Conservation (phyloP, 2,888 invertebrate species). For the Fissipunctia ypsillon region DNA sequence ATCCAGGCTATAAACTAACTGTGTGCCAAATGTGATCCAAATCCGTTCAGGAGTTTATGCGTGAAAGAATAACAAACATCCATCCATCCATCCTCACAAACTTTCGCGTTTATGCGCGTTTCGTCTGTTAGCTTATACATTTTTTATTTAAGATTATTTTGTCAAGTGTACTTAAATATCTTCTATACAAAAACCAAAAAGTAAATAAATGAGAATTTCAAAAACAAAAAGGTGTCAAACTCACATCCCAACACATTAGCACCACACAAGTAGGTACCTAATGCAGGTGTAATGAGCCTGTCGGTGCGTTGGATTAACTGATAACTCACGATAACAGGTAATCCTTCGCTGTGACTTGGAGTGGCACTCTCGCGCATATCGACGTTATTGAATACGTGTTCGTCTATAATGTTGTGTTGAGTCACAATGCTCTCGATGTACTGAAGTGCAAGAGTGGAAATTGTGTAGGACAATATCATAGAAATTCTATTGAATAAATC, state of each 20-base stretch:
- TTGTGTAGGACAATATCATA: background rate
- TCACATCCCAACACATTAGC: conserved; percentile 26
- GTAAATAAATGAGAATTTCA: background rate
- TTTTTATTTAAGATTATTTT: too few relatives aligned
- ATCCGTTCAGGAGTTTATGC: too few relatives aligned
- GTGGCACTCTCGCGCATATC: conserved; percentile 58
- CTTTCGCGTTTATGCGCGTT: too few relatives aligned
- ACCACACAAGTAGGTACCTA: conserved; percentile 39
- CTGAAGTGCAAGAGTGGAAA: background rate
- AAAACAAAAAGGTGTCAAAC: conserved; percentile 2
- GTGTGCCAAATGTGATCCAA: too few relatives aligned
- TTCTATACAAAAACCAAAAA: too few relatives aligned
- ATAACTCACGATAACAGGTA: conserved; percentile 70
- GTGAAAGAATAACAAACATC: too few relatives aligned
- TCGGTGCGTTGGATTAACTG: conserved; percentile 72
- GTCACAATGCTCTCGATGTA: conserved; percentile 18
- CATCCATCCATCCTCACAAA: too few relatives aligned
- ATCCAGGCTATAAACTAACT: too few relatives aligned
- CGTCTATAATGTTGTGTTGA: conserved; percentile 6
- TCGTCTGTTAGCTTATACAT: too few relatives aligned
- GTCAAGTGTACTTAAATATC: too few relatives aligned
- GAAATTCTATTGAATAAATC: background rate
- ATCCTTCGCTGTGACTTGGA: conserved; percentile 57
- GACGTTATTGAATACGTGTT: conserved; percentile 44
- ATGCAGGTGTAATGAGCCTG: conserved; percentile 62